phyloP scores from a whole-genome alignment of 37 sponge, comb jelly and placozoan genomes.

The Oopsacas minuta region DNA sequence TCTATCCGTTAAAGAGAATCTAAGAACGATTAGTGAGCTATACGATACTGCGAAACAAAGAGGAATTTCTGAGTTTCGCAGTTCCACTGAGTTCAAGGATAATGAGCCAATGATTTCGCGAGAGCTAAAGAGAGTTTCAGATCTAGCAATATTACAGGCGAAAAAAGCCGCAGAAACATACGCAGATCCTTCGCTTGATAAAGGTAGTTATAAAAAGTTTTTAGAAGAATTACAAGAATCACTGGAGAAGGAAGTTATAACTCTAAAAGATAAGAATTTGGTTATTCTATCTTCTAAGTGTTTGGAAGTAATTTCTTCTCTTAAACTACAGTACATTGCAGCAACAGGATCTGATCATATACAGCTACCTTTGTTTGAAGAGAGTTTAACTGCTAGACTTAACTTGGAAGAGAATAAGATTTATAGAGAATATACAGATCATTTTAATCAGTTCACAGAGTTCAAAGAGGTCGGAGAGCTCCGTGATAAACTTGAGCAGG shows the following conservation, averaged over 20 bases:
- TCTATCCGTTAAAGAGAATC: neutral
- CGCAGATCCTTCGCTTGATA: neutral
- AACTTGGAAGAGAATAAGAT: neutral
- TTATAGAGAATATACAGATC: neutral
- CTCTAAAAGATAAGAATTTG: neutral
- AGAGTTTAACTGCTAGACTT: neutral
- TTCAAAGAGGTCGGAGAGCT: neutral
- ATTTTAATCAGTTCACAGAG: neutral
- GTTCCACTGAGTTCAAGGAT: neutral
- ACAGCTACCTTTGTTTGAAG: neutral
- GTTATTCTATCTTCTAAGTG: neutral
- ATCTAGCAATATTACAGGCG: neutral
- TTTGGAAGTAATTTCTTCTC: neutral
- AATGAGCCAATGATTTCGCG: neutral
- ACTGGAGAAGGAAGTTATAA: neutral
- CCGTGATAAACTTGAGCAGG: slow-evolving; percentile 3
- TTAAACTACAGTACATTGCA: neutral
- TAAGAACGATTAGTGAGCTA: neutral
- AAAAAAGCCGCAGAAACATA: neutral
- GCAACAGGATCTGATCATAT: neutral
- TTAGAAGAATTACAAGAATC: neutral
- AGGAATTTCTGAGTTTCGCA: neutral
- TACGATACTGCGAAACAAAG: neutral
- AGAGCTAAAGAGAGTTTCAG: neutral
- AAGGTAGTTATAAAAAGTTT: neutral